Evolutionary conservation across 1,140 invertebrate species (phyloP), one percentile per base, ranked within the genome.

Genomic region (Wiebesia pumilae): DNA sequence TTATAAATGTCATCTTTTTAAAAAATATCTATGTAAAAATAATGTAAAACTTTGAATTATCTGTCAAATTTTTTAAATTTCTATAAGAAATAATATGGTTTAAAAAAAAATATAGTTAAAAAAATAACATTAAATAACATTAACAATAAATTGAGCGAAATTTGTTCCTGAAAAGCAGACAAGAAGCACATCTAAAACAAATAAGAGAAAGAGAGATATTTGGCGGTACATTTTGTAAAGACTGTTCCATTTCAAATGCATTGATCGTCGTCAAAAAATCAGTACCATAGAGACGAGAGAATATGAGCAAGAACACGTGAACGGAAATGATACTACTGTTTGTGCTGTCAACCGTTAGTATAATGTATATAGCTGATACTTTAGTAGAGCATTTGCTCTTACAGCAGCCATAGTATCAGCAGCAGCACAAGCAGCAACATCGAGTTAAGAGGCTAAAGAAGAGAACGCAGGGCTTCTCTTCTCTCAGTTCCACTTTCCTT

Each of bases 231-330:
- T 21, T 38, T 47, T 16, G 27, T 24, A 88, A 88, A 88, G 89
- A 86, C 84, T 85, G 85, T 88, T 90, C 88, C 87, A 90, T 92
- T 92, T 90, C 90, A 92, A 92, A 92, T 92, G 91, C 91, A 92
- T 92, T 91, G 91, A 89, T 83, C 90, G 89, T 91, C 88, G 88
- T 86, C 69, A 81, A 38, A 30, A 30, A 65, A 65, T 3, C n/a
- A n/a, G 62, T 4, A 10, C 51, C 24, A 43, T 1, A 24, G 67
- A 21, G 81, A 69, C 40, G 40, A 30, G 10, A 10, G 79, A 38
- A 27, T 58, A 27, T 9, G 54, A 62, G 58, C 9, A 54, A 58
- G 51, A 54, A 35, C 58, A 43, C 33, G 54, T 43, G 33, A 81
- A 83, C 87, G 88, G 86, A 12, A 47, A 47, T 47, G 43, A 12